Percentiles rank a stretch among this genome's conserved stretches.
phyloP scores from a whole-genome alignment of 2,888 invertebrate species.

The Dascillus cervinus region DNA sequence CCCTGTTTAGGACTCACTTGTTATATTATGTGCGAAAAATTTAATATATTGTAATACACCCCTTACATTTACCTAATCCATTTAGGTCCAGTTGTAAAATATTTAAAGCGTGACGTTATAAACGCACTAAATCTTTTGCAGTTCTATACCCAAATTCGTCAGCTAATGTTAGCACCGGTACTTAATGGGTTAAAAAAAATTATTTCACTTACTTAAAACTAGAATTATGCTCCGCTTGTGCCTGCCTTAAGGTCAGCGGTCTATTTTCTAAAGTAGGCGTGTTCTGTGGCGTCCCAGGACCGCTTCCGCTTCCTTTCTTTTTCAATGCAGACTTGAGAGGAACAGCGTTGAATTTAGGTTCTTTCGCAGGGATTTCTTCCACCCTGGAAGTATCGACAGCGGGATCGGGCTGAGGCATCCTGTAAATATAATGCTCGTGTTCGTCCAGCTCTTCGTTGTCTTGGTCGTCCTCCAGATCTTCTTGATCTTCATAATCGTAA shows the following conservation, averaged over 20 bases:
- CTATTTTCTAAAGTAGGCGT: conserved; percentile 68
- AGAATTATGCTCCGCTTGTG: conserved; percentile 56
- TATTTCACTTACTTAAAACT: conserved; percentile 66
- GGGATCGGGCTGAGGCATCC: conserved; percentile 55
- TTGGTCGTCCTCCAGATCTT: conserved; percentile 39
- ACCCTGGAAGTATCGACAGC: conserved; percentile 74
- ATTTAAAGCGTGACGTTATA: too few species aligned
- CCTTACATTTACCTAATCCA: too few species aligned
- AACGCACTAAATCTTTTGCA: too few species aligned
- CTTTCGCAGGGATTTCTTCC: conserved; percentile 89
- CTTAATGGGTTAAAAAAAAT: too few species aligned
- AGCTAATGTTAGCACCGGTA: too few species aligned
- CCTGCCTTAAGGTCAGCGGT: conserved; percentile 61
- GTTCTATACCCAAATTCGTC: too few species aligned
- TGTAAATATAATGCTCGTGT: conserved; percentile 53
- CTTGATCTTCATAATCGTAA: conserved; percentile 54
- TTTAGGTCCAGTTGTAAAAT: too few species aligned
- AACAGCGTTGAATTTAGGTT: conserved; percentile 84
- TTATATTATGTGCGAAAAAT: too few species aligned
- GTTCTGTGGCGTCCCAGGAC: conserved; percentile 56
- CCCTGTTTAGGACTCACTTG: too few species aligned
- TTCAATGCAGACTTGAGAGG: conserved; percentile 89
- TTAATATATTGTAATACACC: too few species aligned
- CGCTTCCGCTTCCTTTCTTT: conserved; percentile 60
- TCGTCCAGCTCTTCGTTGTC: conserved; percentile 62